phyloP scores from a whole-genome alignment of 2,797 vertebrate genomes.

The Acanthis flammea region DNA sequence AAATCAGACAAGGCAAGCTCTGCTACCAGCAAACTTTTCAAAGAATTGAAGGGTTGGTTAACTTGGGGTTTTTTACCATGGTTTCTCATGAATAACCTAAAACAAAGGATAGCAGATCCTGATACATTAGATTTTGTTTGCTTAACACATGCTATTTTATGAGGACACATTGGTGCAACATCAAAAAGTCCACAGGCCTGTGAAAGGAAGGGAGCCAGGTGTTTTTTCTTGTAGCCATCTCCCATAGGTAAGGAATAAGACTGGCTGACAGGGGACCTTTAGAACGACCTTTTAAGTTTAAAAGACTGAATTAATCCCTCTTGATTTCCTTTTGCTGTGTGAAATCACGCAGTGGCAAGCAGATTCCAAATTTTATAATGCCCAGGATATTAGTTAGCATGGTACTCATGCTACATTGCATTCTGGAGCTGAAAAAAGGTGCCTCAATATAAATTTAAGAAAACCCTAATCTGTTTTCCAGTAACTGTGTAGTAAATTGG shows the following conservation, averaged over 20 bases:
- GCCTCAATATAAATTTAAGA: background rate
- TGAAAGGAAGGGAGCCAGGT: background rate
- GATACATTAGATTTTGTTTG: background rate
- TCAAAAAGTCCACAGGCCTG: background rate
- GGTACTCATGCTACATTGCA: background rate
- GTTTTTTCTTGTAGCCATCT: background rate
- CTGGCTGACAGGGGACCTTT: background rate
- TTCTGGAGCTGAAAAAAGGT: background rate
- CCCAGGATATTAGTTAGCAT: conserved; percentile 6
- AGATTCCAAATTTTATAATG: conserved; percentile 23
- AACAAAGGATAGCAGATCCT: background rate
- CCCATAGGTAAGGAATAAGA: background rate
- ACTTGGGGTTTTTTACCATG: fast-evolving
- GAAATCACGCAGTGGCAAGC: background rate
- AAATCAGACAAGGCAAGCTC: background rate
- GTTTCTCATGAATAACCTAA: background rate
- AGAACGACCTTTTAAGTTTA: background rate
- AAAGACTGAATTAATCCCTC: background rate
- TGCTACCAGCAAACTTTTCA: background rate
- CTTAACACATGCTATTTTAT: background rate
- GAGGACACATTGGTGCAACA: background rate
- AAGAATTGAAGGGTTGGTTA: background rate
- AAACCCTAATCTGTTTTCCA: conserved; percentile 9
- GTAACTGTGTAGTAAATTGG: background rate
- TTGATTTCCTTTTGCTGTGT: background rate